These are phyloP conservation scores for Okapia johnstoni DNA, from an alignment of 2,113 vertebrate genomes.

Conservation along the genomic window DNA sequence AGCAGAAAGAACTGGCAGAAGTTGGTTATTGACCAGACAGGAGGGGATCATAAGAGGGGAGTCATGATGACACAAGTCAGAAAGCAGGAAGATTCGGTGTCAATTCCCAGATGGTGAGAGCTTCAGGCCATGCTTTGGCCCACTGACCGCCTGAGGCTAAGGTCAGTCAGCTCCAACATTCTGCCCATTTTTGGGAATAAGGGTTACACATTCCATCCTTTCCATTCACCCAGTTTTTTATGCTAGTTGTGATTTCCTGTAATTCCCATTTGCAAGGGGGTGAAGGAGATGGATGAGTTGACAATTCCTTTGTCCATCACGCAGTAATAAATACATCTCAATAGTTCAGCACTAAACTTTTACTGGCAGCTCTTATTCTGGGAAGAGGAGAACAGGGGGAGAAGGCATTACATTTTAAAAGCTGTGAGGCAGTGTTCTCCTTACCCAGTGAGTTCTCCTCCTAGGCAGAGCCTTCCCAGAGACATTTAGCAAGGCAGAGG, in stretches of 20 bases:
- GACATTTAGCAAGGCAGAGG: neutral
- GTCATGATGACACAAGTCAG: neutral
- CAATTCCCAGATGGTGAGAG: slow-evolving; percentile 17
- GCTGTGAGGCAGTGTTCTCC: neutral
- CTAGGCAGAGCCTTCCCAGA: neutral
- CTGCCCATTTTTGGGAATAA: slow-evolving; percentile 50
- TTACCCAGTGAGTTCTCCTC: slow-evolving; percentile 6
- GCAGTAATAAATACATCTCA: slow-evolving; percentile 8
- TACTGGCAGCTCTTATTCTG: slow-evolving; percentile 44
- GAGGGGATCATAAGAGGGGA: neutral
- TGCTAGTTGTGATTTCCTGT: slow-evolving; percentile 58
- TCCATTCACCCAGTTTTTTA: slow-evolving; percentile 7
- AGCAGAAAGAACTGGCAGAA: neutral
- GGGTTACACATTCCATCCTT: slow-evolving; percentile 38
- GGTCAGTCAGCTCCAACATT: neutral
- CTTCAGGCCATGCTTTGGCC: slow-evolving; percentile 15
- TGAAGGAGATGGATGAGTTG: neutral
- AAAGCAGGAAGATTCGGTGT: neutral
- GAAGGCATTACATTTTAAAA: slow-evolving; percentile 28
- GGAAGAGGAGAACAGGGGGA: slow-evolving; percentile 18
- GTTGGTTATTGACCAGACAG: neutral
- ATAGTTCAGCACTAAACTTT: neutral
- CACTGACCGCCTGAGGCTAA: neutral
- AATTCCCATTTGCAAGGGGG: slow-evolving; percentile 25
- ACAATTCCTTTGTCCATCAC: slow-evolving; percentile 27